phyloP scores from a whole-genome alignment of 2,888 invertebrate genomes.

The Nomada lathburiana region DNA sequence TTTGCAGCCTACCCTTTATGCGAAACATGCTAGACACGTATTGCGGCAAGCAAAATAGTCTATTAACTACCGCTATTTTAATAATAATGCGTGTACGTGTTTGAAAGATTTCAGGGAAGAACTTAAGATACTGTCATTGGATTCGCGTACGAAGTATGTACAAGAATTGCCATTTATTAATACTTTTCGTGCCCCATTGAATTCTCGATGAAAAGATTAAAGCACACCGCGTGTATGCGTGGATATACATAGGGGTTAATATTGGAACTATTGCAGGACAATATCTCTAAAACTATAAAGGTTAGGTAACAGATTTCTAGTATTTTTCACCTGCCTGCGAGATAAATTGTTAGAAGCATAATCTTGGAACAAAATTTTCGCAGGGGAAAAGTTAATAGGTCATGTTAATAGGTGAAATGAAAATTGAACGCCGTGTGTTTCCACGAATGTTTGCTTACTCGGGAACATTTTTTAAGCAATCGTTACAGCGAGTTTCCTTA shows the following conservation, averaged over 20 bases:
- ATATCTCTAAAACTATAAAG: neutral
- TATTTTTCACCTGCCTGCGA: no score
- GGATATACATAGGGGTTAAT: neutral
- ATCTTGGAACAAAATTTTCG: no score
- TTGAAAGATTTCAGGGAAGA: constrained; percentile 12
- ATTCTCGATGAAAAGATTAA: neutral
- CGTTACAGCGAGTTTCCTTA: no score
- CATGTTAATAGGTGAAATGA: no score
- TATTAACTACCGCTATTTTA: constrained; percentile 16
- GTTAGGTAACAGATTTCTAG: no score
- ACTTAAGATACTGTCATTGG: neutral
- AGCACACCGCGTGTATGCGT: no score
- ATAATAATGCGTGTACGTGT: constrained; percentile 32
- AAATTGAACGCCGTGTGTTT: no score
- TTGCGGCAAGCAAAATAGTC: constrained; percentile 13
- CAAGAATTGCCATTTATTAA: neutral
- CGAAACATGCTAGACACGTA: constrained; percentile 22
- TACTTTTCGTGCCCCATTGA: neutral
- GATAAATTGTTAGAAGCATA: neutral
- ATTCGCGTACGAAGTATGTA: neutral
- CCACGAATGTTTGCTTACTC: no score
- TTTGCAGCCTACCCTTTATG: neutral
- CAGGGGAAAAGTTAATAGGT: no score
- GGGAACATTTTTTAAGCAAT: no score
- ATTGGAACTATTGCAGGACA: neutral